These are phyloP conservation scores for Cyanistes caeruleus DNA, from an alignment of 2,113 vertebrate genomes.

Conservation along the genomic window DNA sequence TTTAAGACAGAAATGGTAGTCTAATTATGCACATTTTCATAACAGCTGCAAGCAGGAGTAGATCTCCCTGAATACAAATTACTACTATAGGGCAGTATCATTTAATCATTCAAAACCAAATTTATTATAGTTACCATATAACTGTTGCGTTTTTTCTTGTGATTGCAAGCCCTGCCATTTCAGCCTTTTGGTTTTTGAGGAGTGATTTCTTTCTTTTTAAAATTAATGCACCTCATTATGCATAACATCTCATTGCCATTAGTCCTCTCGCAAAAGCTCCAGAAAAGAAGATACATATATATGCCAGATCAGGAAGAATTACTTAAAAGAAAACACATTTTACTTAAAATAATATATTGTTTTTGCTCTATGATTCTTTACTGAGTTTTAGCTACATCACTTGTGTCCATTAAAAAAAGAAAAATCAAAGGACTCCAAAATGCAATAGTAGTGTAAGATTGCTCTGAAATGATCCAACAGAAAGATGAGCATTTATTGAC, in stretches of 20 bases:
- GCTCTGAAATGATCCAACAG: neutral
- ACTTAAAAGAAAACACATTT: neutral
- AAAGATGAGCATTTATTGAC: neutral
- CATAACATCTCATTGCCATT: neutral
- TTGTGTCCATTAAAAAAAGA: neutral
- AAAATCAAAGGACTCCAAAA: neutral
- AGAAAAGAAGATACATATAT: neutral
- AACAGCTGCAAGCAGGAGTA: neutral
- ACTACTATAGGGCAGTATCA: neutral
- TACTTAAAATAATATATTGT: neutral
- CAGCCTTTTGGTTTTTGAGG: neutral
- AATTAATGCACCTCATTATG: neutral
- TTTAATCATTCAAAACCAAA: neutral
- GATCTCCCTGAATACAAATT: neutral
- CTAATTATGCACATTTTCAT: neutral
- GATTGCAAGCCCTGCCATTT: neutral
- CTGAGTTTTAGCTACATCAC: neutral
- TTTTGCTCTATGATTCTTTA: neutral
- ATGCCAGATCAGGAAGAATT: neutral
- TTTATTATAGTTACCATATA: neutral
- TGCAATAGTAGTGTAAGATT: neutral
- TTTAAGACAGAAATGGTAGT: neutral
- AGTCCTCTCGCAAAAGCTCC: neutral
- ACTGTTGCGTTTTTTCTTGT: neutral
- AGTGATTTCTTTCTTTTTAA: neutral